Evolutionary conservation across 2,797 vertebrate genomes (phyloP).

Genomic region (Esox lucius): DNA sequence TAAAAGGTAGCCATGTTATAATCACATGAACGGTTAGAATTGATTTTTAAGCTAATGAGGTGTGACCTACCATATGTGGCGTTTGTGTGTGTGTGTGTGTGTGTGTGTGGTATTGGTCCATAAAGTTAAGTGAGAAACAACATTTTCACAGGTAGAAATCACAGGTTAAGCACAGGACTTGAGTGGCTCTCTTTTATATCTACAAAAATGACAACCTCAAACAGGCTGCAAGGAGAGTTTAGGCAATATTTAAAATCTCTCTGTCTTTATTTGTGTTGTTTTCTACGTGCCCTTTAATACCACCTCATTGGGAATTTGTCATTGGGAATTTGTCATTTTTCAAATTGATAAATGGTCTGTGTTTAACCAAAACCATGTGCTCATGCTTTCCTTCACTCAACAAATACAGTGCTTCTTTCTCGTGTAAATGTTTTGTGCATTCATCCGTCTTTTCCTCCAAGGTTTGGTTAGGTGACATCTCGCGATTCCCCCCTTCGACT

Average conservation of each 20-base stretch:
- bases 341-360: not conserved
- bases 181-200: not conserved
- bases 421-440: not conserved
- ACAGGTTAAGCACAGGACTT: not conserved
- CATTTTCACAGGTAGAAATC: slow-evolving; percentile 66
- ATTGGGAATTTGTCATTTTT: not conserved
- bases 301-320: not conserved
- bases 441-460: not conserved
- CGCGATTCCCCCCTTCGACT: not conserved
- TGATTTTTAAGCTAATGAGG: slow-evolving; percentile 66
- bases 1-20: too few species aligned
- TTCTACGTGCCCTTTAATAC: not conserved
- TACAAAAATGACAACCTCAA: not conserved
- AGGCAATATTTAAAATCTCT: not conserved
- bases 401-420: too few species aligned
- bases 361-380: not conserved
- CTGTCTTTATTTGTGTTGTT: not conserved
- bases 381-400: not conserved
- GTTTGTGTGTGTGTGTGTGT: slow-evolving; percentile 66
- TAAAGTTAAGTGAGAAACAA: slow-evolving; percentile 82
- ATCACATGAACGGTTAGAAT: too few species aligned
- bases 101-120: slow-evolving; percentile 79
- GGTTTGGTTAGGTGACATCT: not conserved
- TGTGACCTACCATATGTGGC: slow-evolving; percentile 90
- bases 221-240: not conserved